Base-by-base conservation (phyloP, 1,140 invertebrate species). In the Physella acuta region DNA sequence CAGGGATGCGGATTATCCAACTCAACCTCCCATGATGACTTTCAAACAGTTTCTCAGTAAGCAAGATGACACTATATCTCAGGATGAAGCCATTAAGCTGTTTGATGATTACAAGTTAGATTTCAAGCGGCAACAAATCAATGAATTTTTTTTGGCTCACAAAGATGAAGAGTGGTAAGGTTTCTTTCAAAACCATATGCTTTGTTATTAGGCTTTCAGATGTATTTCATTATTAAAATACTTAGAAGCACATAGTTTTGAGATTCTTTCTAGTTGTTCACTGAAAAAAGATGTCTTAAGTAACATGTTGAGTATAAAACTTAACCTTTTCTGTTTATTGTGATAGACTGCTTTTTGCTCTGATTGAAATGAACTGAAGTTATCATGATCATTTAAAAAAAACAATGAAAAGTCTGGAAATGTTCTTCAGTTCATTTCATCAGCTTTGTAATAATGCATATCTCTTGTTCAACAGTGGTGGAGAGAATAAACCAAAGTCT, bases 101-200 rank as follows among this genome's bases (percentile, higher is more conserved):
- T 99, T 99, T 86, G 96, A 96, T 84, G 97, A 99, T 77, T 99
- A 99, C 86, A 99, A 99, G 86, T 86, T 94, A 76, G 97, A 99
- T 78, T 99, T 98, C 82, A 91, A 93, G 80, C 88, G 94, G 63
- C 94, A 97, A 83, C 97, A 99, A 82, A 89, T 99, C 28, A 97
- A 97, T 85, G 96, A 99, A 85, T 99, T 99, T 88, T 99, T 99
- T 88, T 92, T 98, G 78, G 90, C 91, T 37, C 98, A 99, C 87
- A 99, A 99, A 87, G 97, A 99, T 82, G 97, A 99, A 85, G 97
- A 99, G 91, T 99, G 98, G 98, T 99, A 89, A 89, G 91, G 17
- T 3, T 16, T 66, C 0, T n/a, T n/a, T n/a, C n/a, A n/a, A n/a
- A n/a, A n/a, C n/a, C n/a, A n/a, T n/a, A n/a, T n/a, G n/a, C n/a